phyloP scores from a whole-genome alignment of 2,888 invertebrate genomes.

The Oxystoma pomonae region DNA sequence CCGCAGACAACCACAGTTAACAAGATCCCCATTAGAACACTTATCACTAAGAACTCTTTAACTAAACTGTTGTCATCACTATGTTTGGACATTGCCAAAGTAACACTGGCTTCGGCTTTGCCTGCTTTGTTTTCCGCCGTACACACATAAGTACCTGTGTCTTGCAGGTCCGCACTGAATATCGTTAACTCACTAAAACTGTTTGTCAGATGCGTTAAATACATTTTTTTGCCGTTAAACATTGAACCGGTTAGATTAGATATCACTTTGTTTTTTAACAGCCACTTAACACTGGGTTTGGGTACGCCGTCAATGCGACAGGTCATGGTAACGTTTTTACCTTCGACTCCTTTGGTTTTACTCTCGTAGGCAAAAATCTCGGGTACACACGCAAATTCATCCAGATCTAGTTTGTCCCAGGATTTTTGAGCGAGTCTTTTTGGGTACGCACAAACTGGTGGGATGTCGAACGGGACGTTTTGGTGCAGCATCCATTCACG shows the following conservation, averaged over 20 bases:
- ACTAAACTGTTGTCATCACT: constrained; percentile 58
- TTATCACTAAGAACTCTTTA: constrained; percentile 60
- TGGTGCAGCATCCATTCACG: constrained; percentile 74
- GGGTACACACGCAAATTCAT: constrained; percentile 77
- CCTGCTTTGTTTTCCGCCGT: constrained; percentile 79
- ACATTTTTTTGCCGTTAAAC: constrained; percentile 56
- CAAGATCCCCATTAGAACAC: constrained; percentile 62
- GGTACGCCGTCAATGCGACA: constrained; percentile 69
- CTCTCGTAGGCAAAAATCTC: constrained; percentile 60
- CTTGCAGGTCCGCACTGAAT: constrained; percentile 66
- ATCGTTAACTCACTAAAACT: constrained; percentile 71
- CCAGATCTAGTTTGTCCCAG: constrained; percentile 73
- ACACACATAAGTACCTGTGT: constrained; percentile 73
- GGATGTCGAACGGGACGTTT: constrained; percentile 70
- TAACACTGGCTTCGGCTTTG: constrained; percentile 68
- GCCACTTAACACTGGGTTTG: constrained; percentile 69
- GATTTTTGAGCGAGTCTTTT: constrained; percentile 58
- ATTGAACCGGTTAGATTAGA: constrained; percentile 56
- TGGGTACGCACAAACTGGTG: constrained; percentile 68
- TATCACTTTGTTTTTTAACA: constrained; percentile 64
- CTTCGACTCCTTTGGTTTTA: constrained; percentile 63
- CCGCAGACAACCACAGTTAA: constrained; percentile 64
- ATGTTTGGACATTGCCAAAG: constrained; percentile 64
- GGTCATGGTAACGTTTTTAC: constrained; percentile 68
- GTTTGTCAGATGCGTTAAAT: constrained; percentile 62